These are phyloP conservation scores for Drosophila dunni DNA, from an alignment of 1,140 invertebrate species.

Conservation along the genomic window DNA sequence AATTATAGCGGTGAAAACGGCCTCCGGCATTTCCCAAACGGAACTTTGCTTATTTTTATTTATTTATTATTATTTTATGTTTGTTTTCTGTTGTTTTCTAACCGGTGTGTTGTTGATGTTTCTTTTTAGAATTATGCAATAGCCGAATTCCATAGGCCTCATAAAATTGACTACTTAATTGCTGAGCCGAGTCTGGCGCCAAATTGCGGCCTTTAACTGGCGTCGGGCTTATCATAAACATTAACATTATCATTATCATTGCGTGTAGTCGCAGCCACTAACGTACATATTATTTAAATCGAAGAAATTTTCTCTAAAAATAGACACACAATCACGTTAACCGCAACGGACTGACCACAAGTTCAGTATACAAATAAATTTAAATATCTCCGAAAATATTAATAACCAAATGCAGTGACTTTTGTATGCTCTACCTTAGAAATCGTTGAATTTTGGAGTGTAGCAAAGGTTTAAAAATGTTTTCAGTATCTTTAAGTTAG, in stretches of 20 bases:
- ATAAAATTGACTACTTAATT: slow-evolving; percentile 77
- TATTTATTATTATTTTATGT: slow-evolving; percentile 13
- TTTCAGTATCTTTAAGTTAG: too few relatives aligned
- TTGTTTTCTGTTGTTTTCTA: not conserved
- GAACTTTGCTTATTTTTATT: slow-evolving; percentile 11
- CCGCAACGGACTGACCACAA: slow-evolving; percentile 40
- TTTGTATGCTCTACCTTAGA: not conserved
- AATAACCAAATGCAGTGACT: not conserved
- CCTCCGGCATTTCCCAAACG: slow-evolving; percentile 37
- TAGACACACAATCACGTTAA: slow-evolving; percentile 47
- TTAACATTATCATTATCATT: slow-evolving; percentile 32
- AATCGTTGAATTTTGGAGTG: too few relatives aligned
- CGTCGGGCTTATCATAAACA: slow-evolving; percentile 58
- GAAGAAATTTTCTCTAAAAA: slow-evolving; percentile 75
- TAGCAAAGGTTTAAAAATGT: too few relatives aligned
- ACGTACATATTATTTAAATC: slow-evolving; percentile 76
- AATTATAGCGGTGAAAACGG: slow-evolving; percentile 33
- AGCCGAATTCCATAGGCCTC: slow-evolving; percentile 61
- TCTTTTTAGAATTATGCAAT: slow-evolving; percentile 71
- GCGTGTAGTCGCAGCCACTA: slow-evolving; percentile 28
- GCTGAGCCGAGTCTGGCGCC: slow-evolving; percentile 61
- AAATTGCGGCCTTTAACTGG: slow-evolving; percentile 29
- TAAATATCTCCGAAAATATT: slow-evolving; percentile 1
- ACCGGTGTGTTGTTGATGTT: not conserved
- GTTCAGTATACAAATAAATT: slow-evolving; percentile 37